Evolutionary conservation across 2,797 vertebrate genomes (phyloP), one percentile per base, ranked within the genome.

Genomic region (Poecilia wingei): DNA sequence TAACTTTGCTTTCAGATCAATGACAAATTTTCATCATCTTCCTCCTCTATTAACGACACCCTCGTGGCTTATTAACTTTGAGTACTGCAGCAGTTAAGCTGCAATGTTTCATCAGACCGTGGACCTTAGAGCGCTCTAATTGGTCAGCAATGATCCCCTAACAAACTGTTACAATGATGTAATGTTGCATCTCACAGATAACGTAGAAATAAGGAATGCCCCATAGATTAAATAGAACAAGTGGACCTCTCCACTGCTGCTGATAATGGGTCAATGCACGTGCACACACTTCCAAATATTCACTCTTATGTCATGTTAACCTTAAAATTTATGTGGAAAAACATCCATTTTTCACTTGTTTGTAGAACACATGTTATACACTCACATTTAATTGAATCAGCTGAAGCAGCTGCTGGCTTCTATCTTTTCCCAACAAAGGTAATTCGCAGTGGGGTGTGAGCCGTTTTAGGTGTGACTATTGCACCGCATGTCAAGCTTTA

Each of bases 1-100:
- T 74, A 55, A 70, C 25, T 46, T 70, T 70, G 25, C 68, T 70
- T 70, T 45, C 68, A 70, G 72, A 74, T 74, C 39, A 74, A 28
- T 74, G 10, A 41, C 72, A 57, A 28, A 57, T 57, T 57, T 72
- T 49, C 45, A 31, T 72, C 28, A 49, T 72, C 31, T 49, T 51
- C 43, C n/a, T 70, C 68, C 68, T n/a, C 68, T 46, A 46, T 46
- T 45, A 70, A 70, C 12, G 28, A 46, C 45, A 8, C 68, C 68
- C 68, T 70, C 1, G 68, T 46, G 68, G 13, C 68, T 70, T 70
- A 70, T 70, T 70, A 70, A 28, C 41, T 70, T 70, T 70, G 68
- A 70, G 25, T 46, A 46, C 41, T 46, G 68, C 68, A 46, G n/a
- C 25, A 70, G 68, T 70, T 70, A 46, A 46, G 25, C 41, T 70